These are phyloP conservation scores for Microctonus aethiopoides DNA, from an alignment of 2,888 invertebrate species.

Conservation along the genomic window DNA sequence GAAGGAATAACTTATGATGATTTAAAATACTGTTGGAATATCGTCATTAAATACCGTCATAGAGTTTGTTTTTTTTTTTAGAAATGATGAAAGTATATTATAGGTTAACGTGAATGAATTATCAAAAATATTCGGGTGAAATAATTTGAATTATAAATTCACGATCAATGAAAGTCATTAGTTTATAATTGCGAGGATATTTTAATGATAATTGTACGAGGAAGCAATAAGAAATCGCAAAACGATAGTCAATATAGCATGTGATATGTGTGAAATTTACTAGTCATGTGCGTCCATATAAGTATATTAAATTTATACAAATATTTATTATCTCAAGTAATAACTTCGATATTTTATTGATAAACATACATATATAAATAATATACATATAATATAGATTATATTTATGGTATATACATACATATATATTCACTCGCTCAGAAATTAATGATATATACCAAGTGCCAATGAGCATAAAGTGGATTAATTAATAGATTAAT, in stretches of 20 bases:
- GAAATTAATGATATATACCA: slow-evolving; percentile 34
- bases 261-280: slow-evolving; percentile 65
- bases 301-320: slow-evolving; percentile 32
- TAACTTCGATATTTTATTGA: slow-evolving; percentile 33
- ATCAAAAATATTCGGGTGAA: slow-evolving; percentile 33
- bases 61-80: neutral
- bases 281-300: slow-evolving; percentile 57
- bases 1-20: slow-evolving; percentile 36
- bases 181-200: neutral
- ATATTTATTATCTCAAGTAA: slow-evolving; percentile 35
- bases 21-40: slow-evolving; percentile 1
- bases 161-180: slow-evolving; percentile 29
- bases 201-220: slow-evolving; percentile 2
- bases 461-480: slow-evolving; percentile 41
- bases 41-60: neutral
- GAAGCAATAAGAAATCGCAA: slow-evolving; percentile 42
- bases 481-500: slow-evolving; percentile 16
- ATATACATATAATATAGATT: slow-evolving; percentile 46
- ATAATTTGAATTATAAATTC: slow-evolving; percentile 12
- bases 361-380: slow-evolving; percentile 26
- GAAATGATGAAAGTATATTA: slow-evolving; percentile 46
- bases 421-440: slow-evolving; percentile 38
- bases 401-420: slow-evolving; percentile 38
- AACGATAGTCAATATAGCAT: slow-evolving; percentile 67
- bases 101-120: slow-evolving; percentile 11